These are phyloP conservation scores for Perca flavescens DNA, from an alignment of 2,113 vertebrate genomes.

Conservation along the genomic window DNA sequence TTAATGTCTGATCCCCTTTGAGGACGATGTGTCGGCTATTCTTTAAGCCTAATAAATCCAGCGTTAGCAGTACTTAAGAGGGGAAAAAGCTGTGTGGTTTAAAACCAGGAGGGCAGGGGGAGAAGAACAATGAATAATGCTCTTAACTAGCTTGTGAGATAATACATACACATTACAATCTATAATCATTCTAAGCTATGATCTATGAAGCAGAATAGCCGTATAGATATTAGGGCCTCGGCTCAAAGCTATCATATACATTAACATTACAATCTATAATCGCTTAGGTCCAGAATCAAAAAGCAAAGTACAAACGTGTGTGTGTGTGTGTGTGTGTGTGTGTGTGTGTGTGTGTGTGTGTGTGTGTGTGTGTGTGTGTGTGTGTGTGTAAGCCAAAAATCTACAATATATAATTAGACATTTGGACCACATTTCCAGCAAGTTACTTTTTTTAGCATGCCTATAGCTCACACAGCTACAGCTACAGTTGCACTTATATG, in stretches of 20 bases:
- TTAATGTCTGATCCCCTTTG: constrained; percentile 83
- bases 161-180: constrained; percentile 71
- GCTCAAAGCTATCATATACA: constrained; percentile 23
- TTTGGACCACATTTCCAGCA: not conserved
- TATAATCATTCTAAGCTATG: constrained; percentile 68
- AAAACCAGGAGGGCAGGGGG: constrained; percentile 61
- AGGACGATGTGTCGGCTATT: constrained; percentile 77
- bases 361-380: too few relatives aligned
- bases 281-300: constrained; percentile 20
- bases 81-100: constrained; percentile 70
- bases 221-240: constrained; percentile 35
- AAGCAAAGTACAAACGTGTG: not conserved
- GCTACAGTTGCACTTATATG: not conserved
- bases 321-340: not conserved
- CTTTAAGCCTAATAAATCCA: constrained; percentile 84
- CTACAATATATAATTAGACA: not conserved
- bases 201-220: constrained; percentile 52
- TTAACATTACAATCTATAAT: constrained; percentile 3
- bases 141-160: constrained; percentile 75
- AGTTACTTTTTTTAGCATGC: not conserved
- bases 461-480: not conserved
- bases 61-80: constrained; percentile 77
- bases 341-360: not conserved
- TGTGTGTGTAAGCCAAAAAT: not conserved
- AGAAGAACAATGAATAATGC: constrained; percentile 73